phyloP scores from a whole-genome alignment of 2,797 vertebrate genomes.

The Glyptemys insculpta region DNA sequence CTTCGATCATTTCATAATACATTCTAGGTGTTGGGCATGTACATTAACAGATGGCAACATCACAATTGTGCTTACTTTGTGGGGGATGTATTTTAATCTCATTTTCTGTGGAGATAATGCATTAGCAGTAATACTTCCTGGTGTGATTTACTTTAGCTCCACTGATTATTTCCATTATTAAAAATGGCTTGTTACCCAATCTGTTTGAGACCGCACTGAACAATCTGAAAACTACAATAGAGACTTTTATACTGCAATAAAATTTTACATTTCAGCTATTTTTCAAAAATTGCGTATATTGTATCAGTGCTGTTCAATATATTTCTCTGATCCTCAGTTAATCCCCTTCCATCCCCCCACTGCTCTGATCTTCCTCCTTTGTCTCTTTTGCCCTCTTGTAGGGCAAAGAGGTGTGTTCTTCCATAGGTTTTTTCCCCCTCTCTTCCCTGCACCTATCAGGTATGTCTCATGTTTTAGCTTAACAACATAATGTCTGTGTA shows the following conservation, averaged over 20 bases:
- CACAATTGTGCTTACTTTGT: not conserved
- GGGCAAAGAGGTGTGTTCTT: not conserved
- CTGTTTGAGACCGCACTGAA: slow-evolving; percentile 46
- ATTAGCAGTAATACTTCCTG: slow-evolving; percentile 20
- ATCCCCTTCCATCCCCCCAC: slow-evolving; percentile 8
- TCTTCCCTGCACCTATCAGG: not conserved
- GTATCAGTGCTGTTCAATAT: not conserved
- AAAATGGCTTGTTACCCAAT: not conserved
- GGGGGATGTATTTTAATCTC: not conserved
- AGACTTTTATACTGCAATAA: not conserved
- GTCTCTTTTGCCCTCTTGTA: not conserved
- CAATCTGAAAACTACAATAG: slow-evolving; percentile 45
- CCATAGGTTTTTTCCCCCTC: not conserved
- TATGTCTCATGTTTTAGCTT: not conserved
- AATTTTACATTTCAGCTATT: slow-evolving; percentile 20
- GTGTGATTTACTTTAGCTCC: not conserved
- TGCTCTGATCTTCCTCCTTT: not conserved
- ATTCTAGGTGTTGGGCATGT: not conserved
- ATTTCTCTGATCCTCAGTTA: slow-evolving; percentile 12
- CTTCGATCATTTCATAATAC: not conserved
- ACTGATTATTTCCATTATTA: not conserved
- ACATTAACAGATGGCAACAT: not conserved
- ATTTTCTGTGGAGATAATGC: not conserved
- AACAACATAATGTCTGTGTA: not conserved
- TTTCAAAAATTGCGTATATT: slow-evolving; percentile 10